A percentile compares a stretch with the other conserved stretches of the same genome.
Evolutionary conservation across 2,113 vertebrate species (phyloP).

Genomic region (Nannospalax galili): DNA sequence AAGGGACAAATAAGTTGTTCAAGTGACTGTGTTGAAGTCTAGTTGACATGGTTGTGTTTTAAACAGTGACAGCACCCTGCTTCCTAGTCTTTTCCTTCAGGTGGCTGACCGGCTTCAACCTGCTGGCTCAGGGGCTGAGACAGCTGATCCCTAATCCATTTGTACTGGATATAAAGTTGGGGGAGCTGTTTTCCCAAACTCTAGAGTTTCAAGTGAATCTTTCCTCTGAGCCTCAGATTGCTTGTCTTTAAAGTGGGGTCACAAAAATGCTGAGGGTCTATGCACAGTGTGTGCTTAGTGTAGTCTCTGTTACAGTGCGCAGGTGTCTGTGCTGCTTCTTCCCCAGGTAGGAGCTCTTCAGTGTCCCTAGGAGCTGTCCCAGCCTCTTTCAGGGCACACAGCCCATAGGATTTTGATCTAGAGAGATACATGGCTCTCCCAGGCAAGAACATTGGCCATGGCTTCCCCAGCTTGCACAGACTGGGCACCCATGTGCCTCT

Average conservation of each 20-base stretch:
- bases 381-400: fast-evolving
- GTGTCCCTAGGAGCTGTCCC: not conserved
- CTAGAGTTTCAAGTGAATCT: not conserved
- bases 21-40: fast-evolving
- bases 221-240: not conserved
- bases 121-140: not conserved
- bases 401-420: not conserved
- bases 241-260: too few species aligned
- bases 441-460: fast-evolving
- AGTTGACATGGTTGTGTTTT: fast-evolving
- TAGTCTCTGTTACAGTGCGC: too few species aligned
- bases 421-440: not conserved
- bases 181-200: not conserved
- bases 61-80: not conserved
- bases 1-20: not conserved
- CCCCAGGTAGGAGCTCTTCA: fast-evolving
- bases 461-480: fast-evolving
- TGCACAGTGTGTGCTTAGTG: not conserved
- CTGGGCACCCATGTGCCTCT: fast-evolving
- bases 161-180: not conserved
- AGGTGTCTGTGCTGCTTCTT: not conserved
- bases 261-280: not conserved
- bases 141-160: not conserved
- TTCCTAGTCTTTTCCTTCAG: not conserved
- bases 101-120: not conserved